Base-by-base conservation (phyloP, 2,113 vertebrate genomes). In the Rhipidura dahli region DNA sequence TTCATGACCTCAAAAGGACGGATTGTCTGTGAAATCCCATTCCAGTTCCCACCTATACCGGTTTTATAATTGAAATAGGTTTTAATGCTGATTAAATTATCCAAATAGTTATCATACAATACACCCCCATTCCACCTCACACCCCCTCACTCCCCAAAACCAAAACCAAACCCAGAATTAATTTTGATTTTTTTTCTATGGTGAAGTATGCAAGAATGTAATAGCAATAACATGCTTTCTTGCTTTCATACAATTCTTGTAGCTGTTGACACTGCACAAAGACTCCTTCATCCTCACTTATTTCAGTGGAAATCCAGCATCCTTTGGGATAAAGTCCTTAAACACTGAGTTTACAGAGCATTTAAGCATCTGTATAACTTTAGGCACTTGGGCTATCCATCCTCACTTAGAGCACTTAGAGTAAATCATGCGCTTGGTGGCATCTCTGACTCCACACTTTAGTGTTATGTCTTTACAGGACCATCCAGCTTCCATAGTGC, bases 341-440 rank as follows among this genome's bases (percentile, higher is more conserved):
- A 93, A 71, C 40, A 78, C 15, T 0, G 56, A 68, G 35, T 90
- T 94, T 92, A 94, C 76, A 89, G 87, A 94, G 47, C 86, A 81
- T 90, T 97, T 96, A 92, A 90, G 83, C 60, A 87, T 68, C 49
- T 81, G 31, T 89, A 13, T 84, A 81, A 93, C 83, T 94, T 73
- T 30, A 86, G 59, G 84, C 71, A 83, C 59, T 93, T n/a, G 66
- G 42, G 64, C 88, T 71, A 92, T 83, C 23, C 60, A 83, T 18
- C 69, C 86, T 83, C 88, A 68, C 86, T 93, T 33, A 69, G 16
- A 90, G 76, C 90, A 94, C 93, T 96, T 82, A 87, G 1, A 68
- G 76, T 60, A 53, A 97, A 96, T 96, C 90, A 90, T 56, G 64
- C 4, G 90, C 92, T 90, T 49, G 68, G 64, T 88, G 79, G 93